phyloP scores from a whole-genome alignment of 2,888 invertebrate species.

The Ptilodon capucinus region DNA sequence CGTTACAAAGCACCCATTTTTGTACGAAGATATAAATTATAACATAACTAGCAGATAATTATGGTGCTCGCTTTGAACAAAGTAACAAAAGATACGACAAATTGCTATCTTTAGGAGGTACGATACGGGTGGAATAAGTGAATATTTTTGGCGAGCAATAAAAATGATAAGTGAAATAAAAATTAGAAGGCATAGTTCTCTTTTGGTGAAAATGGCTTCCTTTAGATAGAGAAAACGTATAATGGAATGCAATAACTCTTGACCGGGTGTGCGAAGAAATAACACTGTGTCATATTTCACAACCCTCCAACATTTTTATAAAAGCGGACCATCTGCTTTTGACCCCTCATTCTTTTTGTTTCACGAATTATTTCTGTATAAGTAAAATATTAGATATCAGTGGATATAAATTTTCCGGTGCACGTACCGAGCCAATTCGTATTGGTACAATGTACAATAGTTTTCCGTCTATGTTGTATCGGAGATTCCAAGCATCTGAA shows the following conservation, averaged over 20 bases:
- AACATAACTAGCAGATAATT: constrained; percentile 33
- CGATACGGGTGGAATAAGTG: constrained; percentile 9
- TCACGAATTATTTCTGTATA: constrained; percentile 78
- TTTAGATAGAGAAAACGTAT: constrained; percentile 81
- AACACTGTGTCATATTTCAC: constrained; percentile 83
- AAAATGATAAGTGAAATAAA: constrained; percentile 70
- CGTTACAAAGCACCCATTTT: constrained; percentile 48
- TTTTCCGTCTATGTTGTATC: constrained; percentile 25
- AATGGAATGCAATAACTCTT: constrained; percentile 83
- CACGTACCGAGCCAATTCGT: constrained; percentile 50
- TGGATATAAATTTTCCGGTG: constrained; percentile 49
- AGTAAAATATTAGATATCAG: constrained; percentile 67
- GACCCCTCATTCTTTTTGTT: constrained; percentile 82
- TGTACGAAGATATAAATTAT: constrained; percentile 35
- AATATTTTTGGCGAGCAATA: constrained; percentile 39
- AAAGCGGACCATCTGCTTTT: constrained; percentile 82
- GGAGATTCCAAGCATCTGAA: constrained; percentile 5
- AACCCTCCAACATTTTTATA: constrained; percentile 83
- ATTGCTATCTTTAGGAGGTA: constrained; percentile 12
- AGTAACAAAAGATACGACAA: constrained; percentile 10
- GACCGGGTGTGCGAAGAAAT: constrained; percentile 83
- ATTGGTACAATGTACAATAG: constrained; percentile 30
- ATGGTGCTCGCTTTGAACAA: constrained; percentile 5
- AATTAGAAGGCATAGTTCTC: constrained; percentile 78
- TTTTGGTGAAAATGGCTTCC: constrained; percentile 81